Percentiles rank a stretch among this genome's conserved stretches.
These are phyloP conservation scores for Drosophila suzukii DNA, from an alignment of 1,140 invertebrate genomes.

Conservation along the genomic window DNA sequence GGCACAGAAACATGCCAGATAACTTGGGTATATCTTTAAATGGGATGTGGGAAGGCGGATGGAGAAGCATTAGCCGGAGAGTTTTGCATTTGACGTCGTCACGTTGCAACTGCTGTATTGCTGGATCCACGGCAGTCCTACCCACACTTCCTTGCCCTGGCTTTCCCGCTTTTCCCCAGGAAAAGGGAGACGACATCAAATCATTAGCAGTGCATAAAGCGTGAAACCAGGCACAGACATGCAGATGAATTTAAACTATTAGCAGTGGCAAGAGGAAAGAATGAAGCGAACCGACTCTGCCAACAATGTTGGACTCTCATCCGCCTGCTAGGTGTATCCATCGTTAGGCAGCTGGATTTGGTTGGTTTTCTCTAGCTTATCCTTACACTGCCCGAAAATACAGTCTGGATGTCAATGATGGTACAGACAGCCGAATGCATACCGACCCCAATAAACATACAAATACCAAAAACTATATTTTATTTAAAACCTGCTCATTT, in stretches of 20 bases:
- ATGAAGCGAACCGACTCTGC: slow-evolving; percentile 10
- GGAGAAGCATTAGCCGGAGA: slow-evolving; percentile 29
- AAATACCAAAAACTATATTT: too few relatives aligned
- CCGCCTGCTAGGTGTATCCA: slow-evolving; percentile 41
- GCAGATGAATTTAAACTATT: slow-evolving; percentile 78
- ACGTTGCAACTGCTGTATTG: slow-evolving; percentile 27
- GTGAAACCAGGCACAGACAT: slow-evolving; percentile 72
- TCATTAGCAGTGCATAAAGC: slow-evolving; percentile 79
- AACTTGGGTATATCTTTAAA: background rate
- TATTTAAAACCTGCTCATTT: too few relatives aligned
- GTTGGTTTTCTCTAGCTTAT: slow-evolving; percentile 13
- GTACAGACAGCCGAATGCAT: too few relatives aligned
- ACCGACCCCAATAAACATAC: too few relatives aligned
- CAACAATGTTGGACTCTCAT: slow-evolving; percentile 38
- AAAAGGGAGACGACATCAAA: slow-evolving; percentile 63
- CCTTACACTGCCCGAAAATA: background rate
- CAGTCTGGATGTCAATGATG: too few relatives aligned
- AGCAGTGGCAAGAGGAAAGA: slow-evolving; percentile 37
- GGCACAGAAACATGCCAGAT: slow-evolving; percentile 12
- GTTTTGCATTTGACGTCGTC: slow-evolving; percentile 51
- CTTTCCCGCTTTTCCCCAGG: slow-evolving; percentile 17
- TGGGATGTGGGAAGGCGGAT: slow-evolving; percentile 12
- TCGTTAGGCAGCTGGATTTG: slow-evolving; percentile 43
- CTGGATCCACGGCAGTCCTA: slow-evolving; percentile 6
- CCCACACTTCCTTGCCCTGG: slow-evolving; percentile 9